phyloP scores from a whole-genome alignment of 2,797 vertebrate genomes.

The Alosa sapidissima region DNA sequence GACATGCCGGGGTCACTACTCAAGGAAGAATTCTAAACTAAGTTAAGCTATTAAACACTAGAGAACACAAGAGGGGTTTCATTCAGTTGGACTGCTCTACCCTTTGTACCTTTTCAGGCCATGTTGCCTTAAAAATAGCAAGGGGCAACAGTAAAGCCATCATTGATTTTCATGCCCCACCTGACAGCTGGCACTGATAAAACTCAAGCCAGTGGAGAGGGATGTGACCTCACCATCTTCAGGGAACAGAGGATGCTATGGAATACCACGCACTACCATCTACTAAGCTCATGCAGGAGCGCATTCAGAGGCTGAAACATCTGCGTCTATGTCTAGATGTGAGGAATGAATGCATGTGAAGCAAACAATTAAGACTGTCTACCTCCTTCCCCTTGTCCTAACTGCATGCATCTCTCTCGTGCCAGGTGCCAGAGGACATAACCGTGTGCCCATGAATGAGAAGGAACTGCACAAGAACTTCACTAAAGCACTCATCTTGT shows the following conservation, averaged over 20 bases:
- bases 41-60: not conserved
- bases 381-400: not conserved
- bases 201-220: not conserved
- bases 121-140: not conserved
- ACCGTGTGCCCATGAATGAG: not conserved
- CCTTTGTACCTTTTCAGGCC: not conserved
- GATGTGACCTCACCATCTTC: not conserved
- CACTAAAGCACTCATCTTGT: not conserved
- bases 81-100: not conserved
- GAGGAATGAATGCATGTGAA: not conserved
- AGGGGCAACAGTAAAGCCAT: not conserved
- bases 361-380: not conserved
- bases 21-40: not conserved
- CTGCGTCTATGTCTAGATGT: not conserved
- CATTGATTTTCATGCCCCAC: not conserved
- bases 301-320: not conserved
- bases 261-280: not conserved
- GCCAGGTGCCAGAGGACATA: not conserved
- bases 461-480: not conserved
- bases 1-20: not conserved
- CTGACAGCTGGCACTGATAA: constrained; percentile 2
- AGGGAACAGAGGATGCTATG: not conserved
- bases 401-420: not conserved
- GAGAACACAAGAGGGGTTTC: not conserved
- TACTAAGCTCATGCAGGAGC: not conserved